phyloP scores from a whole-genome alignment of 2,113 vertebrate genomes.

The Catagonus wagneri region DNA sequence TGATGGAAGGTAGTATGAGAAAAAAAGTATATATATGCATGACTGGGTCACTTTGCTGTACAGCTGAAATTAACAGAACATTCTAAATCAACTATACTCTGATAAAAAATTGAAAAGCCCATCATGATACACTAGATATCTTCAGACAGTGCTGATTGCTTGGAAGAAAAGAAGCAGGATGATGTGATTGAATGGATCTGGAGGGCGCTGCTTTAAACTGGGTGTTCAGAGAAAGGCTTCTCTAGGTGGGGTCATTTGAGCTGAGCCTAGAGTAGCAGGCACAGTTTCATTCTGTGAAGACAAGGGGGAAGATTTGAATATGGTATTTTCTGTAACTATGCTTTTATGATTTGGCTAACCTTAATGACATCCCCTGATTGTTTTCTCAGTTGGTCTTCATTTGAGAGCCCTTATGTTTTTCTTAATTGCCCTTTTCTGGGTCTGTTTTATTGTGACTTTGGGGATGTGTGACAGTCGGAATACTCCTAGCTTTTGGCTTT shows the following conservation, averaged over 20 bases:
- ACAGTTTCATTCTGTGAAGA: background rate
- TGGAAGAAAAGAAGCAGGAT: background rate
- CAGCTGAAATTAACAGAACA: no score
- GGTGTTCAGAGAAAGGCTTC: background rate
- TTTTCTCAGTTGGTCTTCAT: background rate
- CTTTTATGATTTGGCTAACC: background rate
- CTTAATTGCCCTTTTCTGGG: background rate
- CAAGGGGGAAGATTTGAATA: background rate
- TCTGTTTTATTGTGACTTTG: slow-evolving; percentile 23
- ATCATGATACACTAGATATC: background rate
- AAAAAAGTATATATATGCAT: no score
- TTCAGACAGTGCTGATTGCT: background rate
- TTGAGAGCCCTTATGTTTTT: slow-evolving; percentile 35
- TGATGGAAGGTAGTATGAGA: no score
- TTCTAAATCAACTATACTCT: no score
- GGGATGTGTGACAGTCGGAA: background rate
- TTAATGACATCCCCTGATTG: background rate
- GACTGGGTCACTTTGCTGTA: no score
- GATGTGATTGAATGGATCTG: background rate
- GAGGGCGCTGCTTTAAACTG: background rate
- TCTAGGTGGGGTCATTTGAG: background rate
- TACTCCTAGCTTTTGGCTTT: background rate
- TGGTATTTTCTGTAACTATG: background rate
- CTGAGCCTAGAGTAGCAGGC: background rate
- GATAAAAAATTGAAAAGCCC: no score